phyloP scores from a whole-genome alignment of 2,888 invertebrate genomes.

The Candidula unifasciata region DNA sequence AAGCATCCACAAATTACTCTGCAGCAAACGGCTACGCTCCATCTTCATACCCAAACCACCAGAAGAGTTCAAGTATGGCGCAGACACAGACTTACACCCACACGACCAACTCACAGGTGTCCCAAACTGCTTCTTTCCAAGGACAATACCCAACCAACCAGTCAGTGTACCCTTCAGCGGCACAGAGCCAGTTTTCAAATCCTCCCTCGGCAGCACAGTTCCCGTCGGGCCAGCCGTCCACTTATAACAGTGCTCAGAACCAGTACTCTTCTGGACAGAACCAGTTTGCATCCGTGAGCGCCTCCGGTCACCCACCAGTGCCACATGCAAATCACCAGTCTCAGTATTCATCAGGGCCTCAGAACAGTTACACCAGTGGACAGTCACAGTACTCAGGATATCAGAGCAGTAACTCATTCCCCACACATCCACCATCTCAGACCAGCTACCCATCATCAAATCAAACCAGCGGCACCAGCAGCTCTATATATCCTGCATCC shows the following conservation, averaged over 20 bases:
- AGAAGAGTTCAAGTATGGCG: slow-evolving; percentile 52
- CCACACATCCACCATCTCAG: slow-evolving; percentile 57
- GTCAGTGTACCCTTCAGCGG: slow-evolving; percentile 44
- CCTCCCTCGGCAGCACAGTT: slow-evolving; percentile 43
- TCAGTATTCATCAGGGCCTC: slow-evolving; percentile 53
- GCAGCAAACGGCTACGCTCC: slow-evolving; percentile 58
- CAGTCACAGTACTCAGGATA: slow-evolving; percentile 59
- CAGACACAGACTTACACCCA: slow-evolving; percentile 54
- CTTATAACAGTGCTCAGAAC: slow-evolving; percentile 51
- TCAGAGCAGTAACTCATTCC: slow-evolving; percentile 62
- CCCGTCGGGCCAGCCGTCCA: slow-evolving; percentile 44
- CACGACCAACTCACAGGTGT: slow-evolving; percentile 52
- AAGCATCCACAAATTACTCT: slow-evolving; percentile 54
- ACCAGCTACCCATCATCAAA: slow-evolving; percentile 52
- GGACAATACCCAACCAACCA: slow-evolving; percentile 53
- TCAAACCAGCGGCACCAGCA: slow-evolving; percentile 44
- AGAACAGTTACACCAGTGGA: slow-evolving; percentile 45
- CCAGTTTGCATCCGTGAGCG: slow-evolving; percentile 48
- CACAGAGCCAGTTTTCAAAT: slow-evolving; percentile 55
- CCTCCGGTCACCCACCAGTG: slow-evolving; percentile 27
- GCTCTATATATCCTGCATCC: slow-evolving; percentile 62
- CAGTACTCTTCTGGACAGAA: slow-evolving; percentile 61
- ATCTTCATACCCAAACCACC: slow-evolving; percentile 54
- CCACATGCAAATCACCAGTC: slow-evolving; percentile 52
- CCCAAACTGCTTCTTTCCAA: slow-evolving; percentile 51